Conservation (phyloP, 1,140 invertebrate genomes). For the Drosophila santomea region DNA sequence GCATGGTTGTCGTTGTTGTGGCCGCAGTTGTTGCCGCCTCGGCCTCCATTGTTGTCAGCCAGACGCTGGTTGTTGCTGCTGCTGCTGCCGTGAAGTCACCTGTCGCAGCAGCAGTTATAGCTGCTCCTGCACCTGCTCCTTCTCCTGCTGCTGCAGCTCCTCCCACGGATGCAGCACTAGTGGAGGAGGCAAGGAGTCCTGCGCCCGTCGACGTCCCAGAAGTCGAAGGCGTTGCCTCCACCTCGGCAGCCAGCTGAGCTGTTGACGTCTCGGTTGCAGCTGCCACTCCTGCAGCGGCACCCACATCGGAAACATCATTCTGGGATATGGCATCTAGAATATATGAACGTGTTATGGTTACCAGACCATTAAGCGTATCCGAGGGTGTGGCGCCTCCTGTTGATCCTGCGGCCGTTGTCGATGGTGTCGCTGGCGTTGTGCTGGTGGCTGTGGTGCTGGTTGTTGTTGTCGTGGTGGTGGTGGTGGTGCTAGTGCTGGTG, state of each 20-base stretch:
- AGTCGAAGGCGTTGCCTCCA: slow-evolving; percentile 32
- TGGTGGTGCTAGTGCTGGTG: slow-evolving; percentile 26
- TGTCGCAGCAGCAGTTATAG: slow-evolving; percentile 6
- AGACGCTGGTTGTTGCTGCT: slow-evolving; percentile 12
- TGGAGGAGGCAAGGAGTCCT: slow-evolving; percentile 23
- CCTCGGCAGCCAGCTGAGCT: slow-evolving; percentile 12
- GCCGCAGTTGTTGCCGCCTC: slow-evolving; percentile 31
- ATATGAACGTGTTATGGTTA: slow-evolving; percentile 70
- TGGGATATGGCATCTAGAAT: slow-evolving; percentile 74
- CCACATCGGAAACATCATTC: slow-evolving; percentile 44
- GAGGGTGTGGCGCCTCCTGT: slow-evolving; percentile 22
- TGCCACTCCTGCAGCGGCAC: slow-evolving; percentile 12
- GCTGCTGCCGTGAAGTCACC: slow-evolving; percentile 31
- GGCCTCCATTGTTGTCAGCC: slow-evolving; percentile 19
- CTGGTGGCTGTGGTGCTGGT: slow-evolving; percentile 3
- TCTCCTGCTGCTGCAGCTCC: slow-evolving; percentile 28
- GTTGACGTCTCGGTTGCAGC: slow-evolving; percentile 25
- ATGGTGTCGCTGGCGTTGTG: slow-evolving; percentile 5
- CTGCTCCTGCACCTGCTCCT: no score
- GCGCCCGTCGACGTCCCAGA: slow-evolving; percentile 11
- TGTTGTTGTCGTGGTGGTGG: not conserved
- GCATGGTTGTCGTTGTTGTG: slow-evolving; percentile 63
- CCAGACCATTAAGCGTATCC: slow-evolving; percentile 54
- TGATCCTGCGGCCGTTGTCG: slow-evolving; percentile 24
- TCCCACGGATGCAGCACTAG: slow-evolving; percentile 11